Conservation (phyloP, 1,140 invertebrate species). For the Habropoda laboriosa region DNA sequence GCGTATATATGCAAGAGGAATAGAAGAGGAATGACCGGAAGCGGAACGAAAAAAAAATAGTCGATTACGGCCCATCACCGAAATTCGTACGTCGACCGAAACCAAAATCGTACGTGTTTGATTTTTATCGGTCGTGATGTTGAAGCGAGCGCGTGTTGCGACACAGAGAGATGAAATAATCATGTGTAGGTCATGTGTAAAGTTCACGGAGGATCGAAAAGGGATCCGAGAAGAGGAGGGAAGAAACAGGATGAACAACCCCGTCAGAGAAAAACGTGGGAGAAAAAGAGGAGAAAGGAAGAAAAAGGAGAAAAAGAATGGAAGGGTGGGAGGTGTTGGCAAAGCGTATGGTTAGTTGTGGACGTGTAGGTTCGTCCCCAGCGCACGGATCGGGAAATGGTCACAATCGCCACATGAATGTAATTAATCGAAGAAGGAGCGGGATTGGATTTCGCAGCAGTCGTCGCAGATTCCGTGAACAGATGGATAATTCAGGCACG, state of each 20-base stretch:
- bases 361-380: neutral
- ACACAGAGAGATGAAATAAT: neutral
- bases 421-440: conserved; percentile 47
- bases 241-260: neutral
- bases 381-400: conserved; percentile 21
- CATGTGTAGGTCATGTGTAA: neutral
- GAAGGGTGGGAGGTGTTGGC: neutral
- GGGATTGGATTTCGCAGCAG: conserved; percentile 23
- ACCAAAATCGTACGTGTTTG: conserved; percentile 50
- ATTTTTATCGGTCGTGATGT: conserved; percentile 35
- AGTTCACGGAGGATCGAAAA: too few species aligned
- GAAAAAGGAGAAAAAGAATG: neutral
- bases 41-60: conserved; percentile 6
- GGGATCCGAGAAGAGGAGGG: conserved; percentile 14
- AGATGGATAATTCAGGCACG: conserved; percentile 33
- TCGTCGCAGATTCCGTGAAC: conserved; percentile 36
- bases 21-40: neutral
- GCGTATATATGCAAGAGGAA: neutral
- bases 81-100: conserved; percentile 61
- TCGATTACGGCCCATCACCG: conserved; percentile 67
- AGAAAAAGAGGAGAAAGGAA: neutral
- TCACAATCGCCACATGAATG: conserved; percentile 70
- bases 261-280: neutral
- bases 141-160: conserved; percentile 51
- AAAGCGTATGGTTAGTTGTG: neutral